Evolutionary conservation across 37 sponge, comb jelly and placozoan species (phyloP).

Genomic region (Hormiphora californensis): DNA sequence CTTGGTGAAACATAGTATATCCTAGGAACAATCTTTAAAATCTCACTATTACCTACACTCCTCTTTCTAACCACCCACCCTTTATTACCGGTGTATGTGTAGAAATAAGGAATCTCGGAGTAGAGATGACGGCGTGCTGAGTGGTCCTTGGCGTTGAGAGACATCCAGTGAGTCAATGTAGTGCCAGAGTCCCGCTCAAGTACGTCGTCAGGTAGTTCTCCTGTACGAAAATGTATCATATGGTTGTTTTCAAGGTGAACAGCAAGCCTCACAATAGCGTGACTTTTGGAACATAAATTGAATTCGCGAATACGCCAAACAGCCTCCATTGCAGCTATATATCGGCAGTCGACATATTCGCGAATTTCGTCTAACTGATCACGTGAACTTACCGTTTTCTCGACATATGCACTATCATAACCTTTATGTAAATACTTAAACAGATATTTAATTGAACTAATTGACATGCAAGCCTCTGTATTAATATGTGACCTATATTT

Average conservation of each 20-base stretch:
- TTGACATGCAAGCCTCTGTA: conserved; percentile 27
- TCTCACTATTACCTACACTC: too few species aligned
- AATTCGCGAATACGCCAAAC: neutral
- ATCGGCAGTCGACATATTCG: neutral
- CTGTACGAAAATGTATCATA: neutral
- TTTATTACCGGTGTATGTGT: too few species aligned
- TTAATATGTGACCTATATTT: conserved; percentile 44
- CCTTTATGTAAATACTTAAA: neutral
- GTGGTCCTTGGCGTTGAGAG: neutral
- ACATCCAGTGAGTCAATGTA: neutral
- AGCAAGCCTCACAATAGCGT: neutral
- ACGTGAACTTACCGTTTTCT: neutral
- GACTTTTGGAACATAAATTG: neutral
- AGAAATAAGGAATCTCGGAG: neutral
- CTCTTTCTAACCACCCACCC: too few species aligned
- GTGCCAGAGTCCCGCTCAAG: neutral
- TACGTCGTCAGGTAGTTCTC: neutral
- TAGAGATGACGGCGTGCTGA: neutral
- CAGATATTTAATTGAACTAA: conserved; percentile 40
- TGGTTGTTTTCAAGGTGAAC: neutral
- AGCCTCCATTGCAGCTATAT: neutral
- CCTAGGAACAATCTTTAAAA: neutral
- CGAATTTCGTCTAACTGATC: neutral
- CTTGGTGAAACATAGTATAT: neutral
- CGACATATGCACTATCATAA: neutral